Conservation (phyloP, 2,113 vertebrate genomes). For the Micronycteris hirsuta region DNA sequence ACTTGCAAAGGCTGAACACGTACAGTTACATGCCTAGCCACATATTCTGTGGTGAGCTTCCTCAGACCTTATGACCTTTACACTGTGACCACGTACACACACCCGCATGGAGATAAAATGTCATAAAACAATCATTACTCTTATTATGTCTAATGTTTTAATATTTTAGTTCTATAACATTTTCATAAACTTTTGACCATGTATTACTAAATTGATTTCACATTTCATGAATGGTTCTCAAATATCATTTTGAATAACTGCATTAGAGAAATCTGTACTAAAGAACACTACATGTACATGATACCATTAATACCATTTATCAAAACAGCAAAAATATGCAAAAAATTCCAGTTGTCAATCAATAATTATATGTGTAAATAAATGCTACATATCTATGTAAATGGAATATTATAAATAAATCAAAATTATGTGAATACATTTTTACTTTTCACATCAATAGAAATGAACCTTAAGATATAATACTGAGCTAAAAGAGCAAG, state of each 20-base stretch:
- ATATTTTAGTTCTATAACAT: not conserved
- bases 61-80: not conserved
- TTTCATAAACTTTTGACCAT: not conserved
- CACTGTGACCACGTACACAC: not conserved
- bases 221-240: not conserved
- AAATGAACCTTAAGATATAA: not conserved
- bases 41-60: not conserved
- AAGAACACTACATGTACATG: not conserved
- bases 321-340: not conserved
- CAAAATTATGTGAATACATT: not conserved
- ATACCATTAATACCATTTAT: not conserved
- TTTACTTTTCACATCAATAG: not conserved
- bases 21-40: not conserved
- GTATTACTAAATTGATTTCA: not conserved
- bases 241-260: not conserved
- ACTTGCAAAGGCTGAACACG: not conserved
- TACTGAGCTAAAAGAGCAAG: not conserved
- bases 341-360: not conserved
- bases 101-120: not conserved
- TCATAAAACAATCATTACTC: not conserved
- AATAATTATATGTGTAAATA: not conserved
- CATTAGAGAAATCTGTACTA: not conserved
- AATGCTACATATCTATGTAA: not conserved
- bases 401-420: not conserved
- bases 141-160: not conserved